Evolutionary conservation across 1,140 invertebrate species (phyloP).

Genomic region (Caerostris darwini): DNA sequence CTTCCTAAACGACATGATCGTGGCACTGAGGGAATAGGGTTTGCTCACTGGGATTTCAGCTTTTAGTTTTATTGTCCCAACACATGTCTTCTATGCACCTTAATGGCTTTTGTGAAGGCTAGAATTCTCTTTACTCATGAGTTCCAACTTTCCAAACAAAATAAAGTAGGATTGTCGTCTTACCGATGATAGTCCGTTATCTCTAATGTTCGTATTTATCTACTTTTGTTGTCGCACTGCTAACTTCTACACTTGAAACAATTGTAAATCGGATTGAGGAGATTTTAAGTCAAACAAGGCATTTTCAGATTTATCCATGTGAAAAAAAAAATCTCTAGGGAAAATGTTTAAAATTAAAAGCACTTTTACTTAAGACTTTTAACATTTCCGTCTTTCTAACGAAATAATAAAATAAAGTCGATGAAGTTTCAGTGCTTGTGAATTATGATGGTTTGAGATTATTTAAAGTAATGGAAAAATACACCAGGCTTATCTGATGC

Average conservation of each 20-base stretch:
- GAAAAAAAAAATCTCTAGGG: neutral
- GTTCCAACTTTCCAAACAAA: slow-evolving; percentile 23
- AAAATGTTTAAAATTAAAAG: neutral
- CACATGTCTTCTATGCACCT: slow-evolving; percentile 31
- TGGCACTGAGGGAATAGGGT: slow-evolving; percentile 22
- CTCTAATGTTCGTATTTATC: slow-evolving; percentile 32
- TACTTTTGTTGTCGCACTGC: neutral
- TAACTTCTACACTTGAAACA: slow-evolving; percentile 13
- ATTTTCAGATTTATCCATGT: neutral
- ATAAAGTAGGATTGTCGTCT: slow-evolving; percentile 11
- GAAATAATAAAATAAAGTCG: neutral
- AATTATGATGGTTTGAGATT: neutral
- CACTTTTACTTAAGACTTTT: neutral
- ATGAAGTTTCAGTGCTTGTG: neutral
- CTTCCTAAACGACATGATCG: slow-evolving; percentile 47
- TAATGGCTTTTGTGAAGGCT: slow-evolving; percentile 48
- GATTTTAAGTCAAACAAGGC: slow-evolving; percentile 6
- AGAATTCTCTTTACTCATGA: neutral
- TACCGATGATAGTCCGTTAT: slow-evolving; percentile 21
- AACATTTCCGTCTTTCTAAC: neutral
- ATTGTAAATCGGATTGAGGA: slow-evolving; percentile 15
- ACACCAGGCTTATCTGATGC: too few species aligned
- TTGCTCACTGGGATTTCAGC: slow-evolving; percentile 50
- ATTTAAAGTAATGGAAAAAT: neutral
- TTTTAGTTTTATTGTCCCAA: slow-evolving; percentile 61